Percentiles rank a stretch among this genome's conserved stretches.
phyloP scores from a whole-genome alignment of 53 echinoderm and acorn worm genomes.

The Actinopyga echinites region DNA sequence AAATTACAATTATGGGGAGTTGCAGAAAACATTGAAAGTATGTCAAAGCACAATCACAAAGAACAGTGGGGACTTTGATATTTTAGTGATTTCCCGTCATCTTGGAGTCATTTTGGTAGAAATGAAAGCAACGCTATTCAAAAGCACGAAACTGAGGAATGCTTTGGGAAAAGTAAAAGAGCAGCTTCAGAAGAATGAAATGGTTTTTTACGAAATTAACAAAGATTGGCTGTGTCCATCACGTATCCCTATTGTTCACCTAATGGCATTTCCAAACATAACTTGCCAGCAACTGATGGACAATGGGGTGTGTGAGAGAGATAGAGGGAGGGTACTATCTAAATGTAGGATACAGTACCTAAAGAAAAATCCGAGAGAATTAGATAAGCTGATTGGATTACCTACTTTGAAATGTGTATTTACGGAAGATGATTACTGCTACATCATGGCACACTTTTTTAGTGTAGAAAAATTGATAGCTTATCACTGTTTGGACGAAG shows the following conservation, averaged over 20 bases:
- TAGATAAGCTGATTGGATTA: neutral
- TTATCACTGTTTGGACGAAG: neutral
- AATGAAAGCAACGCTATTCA: neutral
- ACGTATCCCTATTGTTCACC: neutral
- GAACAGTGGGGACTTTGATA: slow-evolving; percentile 1
- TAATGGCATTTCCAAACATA: neutral
- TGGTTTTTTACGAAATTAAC: neutral
- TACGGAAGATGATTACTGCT: neutral
- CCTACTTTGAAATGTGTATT: neutral
- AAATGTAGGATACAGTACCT: neutral
- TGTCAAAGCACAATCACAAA: neutral
- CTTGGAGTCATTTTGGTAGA: neutral
- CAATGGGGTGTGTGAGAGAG: neutral
- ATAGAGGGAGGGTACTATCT: neutral
- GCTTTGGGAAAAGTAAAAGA: neutral
- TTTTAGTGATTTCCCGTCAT: neutral
- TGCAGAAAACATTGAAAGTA: too few species aligned
- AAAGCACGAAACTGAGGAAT: neutral
- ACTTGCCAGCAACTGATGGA: neutral
- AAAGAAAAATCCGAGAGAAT: neutral
- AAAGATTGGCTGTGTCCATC: neutral
- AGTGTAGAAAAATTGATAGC: neutral
- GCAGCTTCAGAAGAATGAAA: slow-evolving; percentile 1
- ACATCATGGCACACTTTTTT: neutral
- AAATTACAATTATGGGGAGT: neutral